A percentile compares a stretch with the other conserved stretches of the same genome.
These are phyloP conservation scores for Anoplius nigerrimus DNA, from an alignment of 2,888 invertebrate species.

Conservation along the genomic window DNA sequence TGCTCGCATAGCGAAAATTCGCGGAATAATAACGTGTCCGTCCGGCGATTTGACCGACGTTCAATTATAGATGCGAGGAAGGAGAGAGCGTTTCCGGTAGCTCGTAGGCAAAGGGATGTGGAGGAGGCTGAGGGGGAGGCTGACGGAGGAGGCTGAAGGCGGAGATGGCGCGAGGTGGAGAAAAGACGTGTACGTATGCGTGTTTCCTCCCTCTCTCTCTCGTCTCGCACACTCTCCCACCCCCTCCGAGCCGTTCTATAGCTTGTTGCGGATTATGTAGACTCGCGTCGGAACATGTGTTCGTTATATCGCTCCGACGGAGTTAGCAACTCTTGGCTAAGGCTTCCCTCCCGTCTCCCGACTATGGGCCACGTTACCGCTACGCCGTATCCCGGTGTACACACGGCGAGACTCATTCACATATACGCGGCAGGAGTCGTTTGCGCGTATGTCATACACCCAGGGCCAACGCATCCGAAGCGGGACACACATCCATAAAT, in stretches of 20 bases:
- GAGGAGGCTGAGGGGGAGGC: constrained; percentile 13
- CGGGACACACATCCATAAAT: too few species aligned
- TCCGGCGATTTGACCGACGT: constrained; percentile 23
- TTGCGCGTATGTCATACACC: constrained; percentile 1
- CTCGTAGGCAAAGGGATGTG: too few species aligned
- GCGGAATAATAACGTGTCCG: constrained; percentile 6
- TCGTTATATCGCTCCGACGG: constrained; percentile 70
- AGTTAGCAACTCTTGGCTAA: constrained; percentile 70
- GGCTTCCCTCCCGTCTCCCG: constrained; percentile 60
- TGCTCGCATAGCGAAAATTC: not conserved
- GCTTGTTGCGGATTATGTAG: constrained; percentile 70
- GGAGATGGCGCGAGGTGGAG: constrained; percentile 12
- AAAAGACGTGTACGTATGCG: constrained; percentile 2
- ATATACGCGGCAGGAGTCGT: constrained; percentile 14
- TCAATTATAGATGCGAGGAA: constrained; percentile 36
- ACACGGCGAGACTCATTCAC: constrained; percentile 4
- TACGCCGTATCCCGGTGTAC: constrained; percentile 25
- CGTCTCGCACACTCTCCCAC: constrained; percentile 8
- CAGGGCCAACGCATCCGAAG: not conserved
- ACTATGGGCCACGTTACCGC: constrained; percentile 15
- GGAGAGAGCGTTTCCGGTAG: not conserved
- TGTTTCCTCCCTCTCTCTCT: not conserved
- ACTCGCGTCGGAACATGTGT: constrained; percentile 71
- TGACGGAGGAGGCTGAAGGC: constrained; percentile 4
- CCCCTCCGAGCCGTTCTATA: constrained; percentile 56